phyloP scores from a whole-genome alignment of 2,888 invertebrate species.

The Lasius fuliginosus region DNA sequence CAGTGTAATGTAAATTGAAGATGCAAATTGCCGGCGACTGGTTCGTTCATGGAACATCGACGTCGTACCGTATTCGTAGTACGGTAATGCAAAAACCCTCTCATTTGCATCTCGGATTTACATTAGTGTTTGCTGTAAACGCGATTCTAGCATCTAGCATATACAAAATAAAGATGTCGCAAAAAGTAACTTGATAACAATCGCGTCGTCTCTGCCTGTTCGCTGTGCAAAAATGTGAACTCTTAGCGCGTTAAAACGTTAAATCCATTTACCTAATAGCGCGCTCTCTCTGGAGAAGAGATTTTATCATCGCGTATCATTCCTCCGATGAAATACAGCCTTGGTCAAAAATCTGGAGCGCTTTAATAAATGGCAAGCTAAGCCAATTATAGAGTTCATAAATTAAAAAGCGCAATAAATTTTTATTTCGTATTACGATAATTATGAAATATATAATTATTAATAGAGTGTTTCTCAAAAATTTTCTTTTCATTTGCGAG shows the following conservation, averaged over 20 bases:
- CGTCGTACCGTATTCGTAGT: constrained; percentile 38
- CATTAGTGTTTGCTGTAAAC: constrained; percentile 50
- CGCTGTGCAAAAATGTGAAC: constrained; percentile 22
- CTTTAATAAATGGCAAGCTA: constrained; percentile 40
- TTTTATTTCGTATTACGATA: not conserved
- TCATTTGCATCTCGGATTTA: constrained; percentile 52
- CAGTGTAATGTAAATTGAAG: constrained; percentile 55
- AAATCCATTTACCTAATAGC: constrained; percentile 40
- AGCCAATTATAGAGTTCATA: constrained; percentile 8
- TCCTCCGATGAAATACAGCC: constrained; percentile 23
- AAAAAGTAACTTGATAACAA: constrained; percentile 18
- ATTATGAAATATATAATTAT: not conserved
- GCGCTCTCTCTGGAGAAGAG: not conserved
- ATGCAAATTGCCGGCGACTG: constrained; percentile 44
- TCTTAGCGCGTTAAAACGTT: constrained; percentile 29
- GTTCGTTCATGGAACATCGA: constrained; percentile 8
- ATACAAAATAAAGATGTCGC: constrained; percentile 6
- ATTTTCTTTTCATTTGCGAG: not conserved
- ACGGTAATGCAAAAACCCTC: constrained; percentile 37
- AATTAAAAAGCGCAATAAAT: constrained; percentile 3
- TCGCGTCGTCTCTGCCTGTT: constrained; percentile 15
- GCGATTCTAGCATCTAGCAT: constrained; percentile 12
- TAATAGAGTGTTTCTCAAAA: not conserved
- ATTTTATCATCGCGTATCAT: constrained; percentile 39
- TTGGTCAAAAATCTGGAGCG: constrained; percentile 31